Percentiles rank a stretch among this genome's conserved stretches.
These are phyloP conservation scores for Odontamblyopus rebecca DNA, from an alignment of 2,797 vertebrate species.

Conservation along the genomic window DNA sequence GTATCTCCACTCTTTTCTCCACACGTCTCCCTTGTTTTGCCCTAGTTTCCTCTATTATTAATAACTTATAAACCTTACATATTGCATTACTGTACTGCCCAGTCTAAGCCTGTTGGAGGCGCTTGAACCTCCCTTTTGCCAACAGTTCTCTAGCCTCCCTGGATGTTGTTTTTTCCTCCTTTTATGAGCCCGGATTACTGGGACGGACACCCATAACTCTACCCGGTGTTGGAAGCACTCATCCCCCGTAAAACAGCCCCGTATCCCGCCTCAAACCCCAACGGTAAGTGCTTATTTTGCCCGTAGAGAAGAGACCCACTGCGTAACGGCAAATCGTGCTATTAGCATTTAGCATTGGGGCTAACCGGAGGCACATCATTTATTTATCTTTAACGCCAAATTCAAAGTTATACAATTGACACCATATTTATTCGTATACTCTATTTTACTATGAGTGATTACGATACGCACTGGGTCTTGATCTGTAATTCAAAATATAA, in stretches of 20 bases:
- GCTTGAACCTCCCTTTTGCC: constrained; percentile 14
- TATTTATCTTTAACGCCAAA: background rate
- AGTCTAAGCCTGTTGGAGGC: constrained; percentile 36
- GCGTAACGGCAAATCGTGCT: constrained; percentile 55
- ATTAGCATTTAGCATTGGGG: constrained; percentile 59
- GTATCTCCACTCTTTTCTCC: background rate
- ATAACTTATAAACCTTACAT: constrained; percentile 10
- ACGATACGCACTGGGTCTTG: background rate
- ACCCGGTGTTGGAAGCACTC: constrained; percentile 15
- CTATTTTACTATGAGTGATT: background rate
- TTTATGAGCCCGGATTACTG: constrained; percentile 42
- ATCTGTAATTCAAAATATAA: background rate
- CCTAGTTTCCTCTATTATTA: constrained; percentile 1
- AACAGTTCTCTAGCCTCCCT: constrained; percentile 40
- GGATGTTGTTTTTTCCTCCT: constrained; percentile 52
- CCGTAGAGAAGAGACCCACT: constrained; percentile 33
- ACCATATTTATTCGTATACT: background rate
- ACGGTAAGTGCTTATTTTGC: constrained; percentile 49
- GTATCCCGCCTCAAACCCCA: constrained; percentile 8
- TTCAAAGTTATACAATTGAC: no score
- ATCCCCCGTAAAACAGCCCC: constrained; percentile 6
- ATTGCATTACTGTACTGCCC: background rate
- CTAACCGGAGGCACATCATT: constrained; percentile 31
- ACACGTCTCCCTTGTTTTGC: background rate
- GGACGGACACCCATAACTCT: constrained; percentile 29